Percentiles rank a stretch among this genome's conserved stretches.
These are phyloP conservation scores for Eospalax fontanierii DNA, from an alignment of 2,797 vertebrate species.

Conservation along the genomic window DNA sequence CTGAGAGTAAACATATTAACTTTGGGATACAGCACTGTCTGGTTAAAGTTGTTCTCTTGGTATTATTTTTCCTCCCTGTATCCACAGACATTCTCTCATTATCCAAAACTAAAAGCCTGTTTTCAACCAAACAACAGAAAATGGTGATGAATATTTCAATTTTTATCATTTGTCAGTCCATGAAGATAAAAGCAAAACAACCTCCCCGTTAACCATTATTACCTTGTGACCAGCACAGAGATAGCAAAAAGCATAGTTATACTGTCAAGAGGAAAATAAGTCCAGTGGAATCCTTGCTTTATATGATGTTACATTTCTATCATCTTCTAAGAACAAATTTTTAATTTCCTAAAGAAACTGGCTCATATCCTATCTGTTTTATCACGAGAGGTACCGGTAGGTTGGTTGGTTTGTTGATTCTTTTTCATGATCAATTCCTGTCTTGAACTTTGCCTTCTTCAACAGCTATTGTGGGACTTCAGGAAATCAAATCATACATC, in stretches of 20 bases:
- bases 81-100: not conserved
- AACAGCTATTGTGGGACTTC: not conserved
- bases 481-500: conserved; percentile 1
- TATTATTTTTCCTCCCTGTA: not conserved
- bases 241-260: not conserved
- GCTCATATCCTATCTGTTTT: not conserved
- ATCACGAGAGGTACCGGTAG: not conserved
- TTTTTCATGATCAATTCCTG: no score
- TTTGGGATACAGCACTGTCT: conserved; percentile 40
- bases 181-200: not conserved
- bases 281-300: not conserved
- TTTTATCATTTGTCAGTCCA: not conserved
- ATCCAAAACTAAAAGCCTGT: conserved; percentile 10
- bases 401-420: no score
- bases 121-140: conserved; percentile 15
- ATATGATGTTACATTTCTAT: not conserved
- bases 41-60: not conserved
- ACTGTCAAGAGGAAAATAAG: not conserved
- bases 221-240: not conserved
- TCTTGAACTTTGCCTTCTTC: not conserved
- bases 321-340: not conserved
- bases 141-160: not conserved
- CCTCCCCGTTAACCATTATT: not conserved
- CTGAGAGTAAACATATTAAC: not conserved
- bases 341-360: conserved; percentile 22